These are phyloP conservation scores for Aldabrachelys gigantea DNA, from an alignment of 2,113 vertebrate genomes.

Conservation along the genomic window DNA sequence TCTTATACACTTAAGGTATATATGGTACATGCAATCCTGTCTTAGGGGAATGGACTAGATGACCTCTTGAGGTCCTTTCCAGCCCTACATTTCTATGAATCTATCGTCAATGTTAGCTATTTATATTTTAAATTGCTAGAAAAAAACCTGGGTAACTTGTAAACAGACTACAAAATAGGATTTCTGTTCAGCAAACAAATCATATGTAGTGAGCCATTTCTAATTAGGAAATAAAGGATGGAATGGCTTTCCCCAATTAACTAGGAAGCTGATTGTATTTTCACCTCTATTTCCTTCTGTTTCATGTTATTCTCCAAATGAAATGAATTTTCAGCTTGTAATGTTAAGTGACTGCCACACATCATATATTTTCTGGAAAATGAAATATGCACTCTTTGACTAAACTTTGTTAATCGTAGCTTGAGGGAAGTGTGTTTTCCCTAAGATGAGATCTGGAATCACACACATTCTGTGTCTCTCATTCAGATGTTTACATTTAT, in stretches of 20 bases:
- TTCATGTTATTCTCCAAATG: not conserved
- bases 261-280: slow-evolving; percentile 7
- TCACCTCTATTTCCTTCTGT: not conserved
- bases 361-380: not conserved
- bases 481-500: not conserved
- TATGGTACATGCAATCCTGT: not conserved
- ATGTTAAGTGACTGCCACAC: not conserved
- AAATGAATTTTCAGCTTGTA: not conserved
- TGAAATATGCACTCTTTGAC: not conserved
- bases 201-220: not conserved
- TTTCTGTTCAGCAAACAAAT: slow-evolving; percentile 15
- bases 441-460: not conserved
- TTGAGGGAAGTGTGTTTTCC: not conserved
- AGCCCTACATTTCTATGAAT: not conserved
- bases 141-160: not conserved
- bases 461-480: not conserved
- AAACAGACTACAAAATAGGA: not conserved
- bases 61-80: not conserved
- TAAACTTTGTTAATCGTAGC: not conserved
- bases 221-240: slow-evolving; percentile 37
- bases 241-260: slow-evolving; percentile 13
- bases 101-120: not conserved
- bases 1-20: not conserved
- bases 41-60: not conserved
- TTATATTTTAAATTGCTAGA: not conserved